Evolutionary conservation across 1,140 invertebrate genomes (phyloP).

Genomic region (Carposina sasakii): DNA sequence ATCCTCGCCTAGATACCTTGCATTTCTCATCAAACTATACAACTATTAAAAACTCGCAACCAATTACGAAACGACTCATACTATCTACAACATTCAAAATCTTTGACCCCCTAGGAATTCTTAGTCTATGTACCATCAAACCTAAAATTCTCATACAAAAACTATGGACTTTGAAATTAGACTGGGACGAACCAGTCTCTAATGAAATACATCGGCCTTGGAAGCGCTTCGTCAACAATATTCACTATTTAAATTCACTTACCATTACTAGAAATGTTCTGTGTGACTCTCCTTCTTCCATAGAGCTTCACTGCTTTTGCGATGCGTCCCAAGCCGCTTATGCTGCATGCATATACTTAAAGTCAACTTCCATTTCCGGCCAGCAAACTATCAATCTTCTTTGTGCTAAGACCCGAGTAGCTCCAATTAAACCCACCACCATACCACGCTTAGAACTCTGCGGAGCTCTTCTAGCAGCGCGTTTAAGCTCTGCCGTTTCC

Average conservation of each 20-base stretch:
- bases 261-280: neutral
- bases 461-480: conserved; percentile 22
- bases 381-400: neutral
- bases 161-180: conserved; percentile 22
- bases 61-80: conserved; percentile 8
- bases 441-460: conserved; percentile 37
- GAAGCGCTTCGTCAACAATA: neutral
- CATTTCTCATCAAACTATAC: neutral
- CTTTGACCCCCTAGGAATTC: conserved; percentile 33
- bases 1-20: neutral
- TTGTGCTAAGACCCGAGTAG: conserved; percentile 33
- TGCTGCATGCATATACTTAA: neutral
- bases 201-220: neutral
- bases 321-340: neutral
- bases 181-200: conserved; percentile 25
- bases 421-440: conserved; percentile 31
- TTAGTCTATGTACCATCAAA: conserved; percentile 25
- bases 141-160: conserved; percentile 26
- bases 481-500: conserved; percentile 16
- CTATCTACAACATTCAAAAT: neutral
- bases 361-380: neutral
- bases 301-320: neutral
- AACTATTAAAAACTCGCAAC: neutral
- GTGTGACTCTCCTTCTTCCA: neutral
- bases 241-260: neutral